Base-by-base conservation (phyloP, 2,888 invertebrate species). In the Listrodromus nycthemerus region DNA sequence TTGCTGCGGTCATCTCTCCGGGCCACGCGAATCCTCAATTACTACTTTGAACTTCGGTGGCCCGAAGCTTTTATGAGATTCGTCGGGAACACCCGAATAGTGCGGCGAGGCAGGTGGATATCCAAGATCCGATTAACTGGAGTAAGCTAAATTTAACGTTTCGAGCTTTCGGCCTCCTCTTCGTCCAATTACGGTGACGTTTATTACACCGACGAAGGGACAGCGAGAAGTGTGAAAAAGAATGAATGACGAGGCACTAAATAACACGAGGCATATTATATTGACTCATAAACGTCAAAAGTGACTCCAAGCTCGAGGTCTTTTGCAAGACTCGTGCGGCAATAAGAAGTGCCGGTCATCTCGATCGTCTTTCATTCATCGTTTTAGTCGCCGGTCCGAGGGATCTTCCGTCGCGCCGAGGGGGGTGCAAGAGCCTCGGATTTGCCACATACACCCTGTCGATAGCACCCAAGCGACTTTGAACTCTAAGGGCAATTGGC, bases 1-100 rank as follows among this genome's bases (percentile, higher is more conserved):
- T 69, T 63, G 63, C 24, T 75, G 24, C 24, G 24, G 55, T 55
- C 55, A 71, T 78, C 78, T 75, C 70, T 67, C 21, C 73, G 61
- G 19, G 61, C 55, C 55, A 80, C 70, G 79, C 71, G 70, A 83
- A 83, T 78, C 81, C 80, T 76, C 78, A 75, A 85, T 83, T 75
- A 79, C 81, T 77, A 76, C 80, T 66, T 41, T 67, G 80, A 77
- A 80, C 70, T 75, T 55, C 27, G n/a, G 63, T 70, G 61, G 77
- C 19, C 27, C 24, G 61, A 37, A 65, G n/a, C 58, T 37, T 73
- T 61, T 61, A 58, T 67, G 63, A n/a, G 30, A 76, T 81, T 81
- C 37, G 24, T 52, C 37, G 27, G 24, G n/a, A 69, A 61, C 61
- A 66, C 58, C 33, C n/a, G 33, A 27, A 27, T 4, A 21, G 21